phyloP scores from a whole-genome alignment of 2,888 invertebrate species.

The Lypha dubia region DNA sequence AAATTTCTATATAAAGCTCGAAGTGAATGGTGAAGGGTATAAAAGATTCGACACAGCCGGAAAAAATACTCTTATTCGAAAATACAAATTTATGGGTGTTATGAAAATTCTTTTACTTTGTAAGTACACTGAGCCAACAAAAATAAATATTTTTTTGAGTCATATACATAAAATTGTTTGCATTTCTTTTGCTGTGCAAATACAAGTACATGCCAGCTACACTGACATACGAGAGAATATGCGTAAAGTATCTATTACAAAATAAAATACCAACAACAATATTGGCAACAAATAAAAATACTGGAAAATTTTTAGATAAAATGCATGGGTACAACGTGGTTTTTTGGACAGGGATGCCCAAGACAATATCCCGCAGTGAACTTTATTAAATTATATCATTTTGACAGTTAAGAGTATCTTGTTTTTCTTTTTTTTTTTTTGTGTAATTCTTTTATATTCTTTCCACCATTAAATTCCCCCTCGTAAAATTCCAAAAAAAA shows the following conservation, averaged over 20 bases:
- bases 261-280: conserved; percentile 5
- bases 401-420: conserved; percentile 79
- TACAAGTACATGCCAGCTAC: not conserved
- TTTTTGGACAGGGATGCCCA: conserved; percentile 67
- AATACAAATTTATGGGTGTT: conserved; percentile 45
- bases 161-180: conserved; percentile 12
- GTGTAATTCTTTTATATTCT: conserved; percentile 29
- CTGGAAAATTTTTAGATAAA: conserved; percentile 55
- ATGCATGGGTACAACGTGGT: not conserved
- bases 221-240: conserved; percentile 27
- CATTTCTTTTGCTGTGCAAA: conserved; percentile 22
- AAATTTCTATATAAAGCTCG: too few relatives aligned
- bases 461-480: conserved; percentile 48
- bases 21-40: too few relatives aligned
- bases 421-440: conserved; percentile 54
- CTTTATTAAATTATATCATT: conserved; percentile 83
- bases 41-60: too few relatives aligned
- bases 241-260: conserved; percentile 38
- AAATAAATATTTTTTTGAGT: not conserved
- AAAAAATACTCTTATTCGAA: not conserved
- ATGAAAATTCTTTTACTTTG: conserved; percentile 57
- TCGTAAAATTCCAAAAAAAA: conserved; percentile 37
- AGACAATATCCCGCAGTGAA: conserved; percentile 82
- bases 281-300: conserved; percentile 39
- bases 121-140: conserved; percentile 40